Percentiles rank a stretch among this genome's conserved stretches.
phyloP scores from a whole-genome alignment of 2,888 invertebrate genomes.

The Euzophera pinguis region DNA sequence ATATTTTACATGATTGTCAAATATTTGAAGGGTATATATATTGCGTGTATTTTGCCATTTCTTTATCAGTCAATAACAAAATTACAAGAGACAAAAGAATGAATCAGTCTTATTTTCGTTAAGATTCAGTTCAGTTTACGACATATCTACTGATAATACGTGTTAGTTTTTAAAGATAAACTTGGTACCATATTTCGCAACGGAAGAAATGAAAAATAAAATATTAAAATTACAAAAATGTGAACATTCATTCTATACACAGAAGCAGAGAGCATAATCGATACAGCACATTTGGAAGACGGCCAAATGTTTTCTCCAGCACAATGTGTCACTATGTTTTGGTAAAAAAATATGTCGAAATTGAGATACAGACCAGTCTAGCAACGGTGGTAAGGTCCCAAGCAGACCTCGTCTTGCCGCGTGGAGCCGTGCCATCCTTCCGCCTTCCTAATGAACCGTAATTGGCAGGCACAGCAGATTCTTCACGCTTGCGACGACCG shows the following conservation, averaged over 20 bases:
- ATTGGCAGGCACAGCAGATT: slow-evolving; percentile 53
- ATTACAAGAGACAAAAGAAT: background rate
- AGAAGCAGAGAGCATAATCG: slow-evolving; percentile 61
- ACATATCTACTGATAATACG: slow-evolving; percentile 7
- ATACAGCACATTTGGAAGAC: slow-evolving; percentile 67
- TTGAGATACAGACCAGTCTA: slow-evolving; percentile 76
- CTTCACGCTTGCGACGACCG: slow-evolving; percentile 68
- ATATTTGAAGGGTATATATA: no score
- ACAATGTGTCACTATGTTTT: slow-evolving; percentile 30
- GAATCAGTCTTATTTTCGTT: slow-evolving; percentile 1
- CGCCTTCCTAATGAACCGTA: slow-evolving; percentile 77
- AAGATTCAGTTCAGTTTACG: background rate
- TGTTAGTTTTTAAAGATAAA: slow-evolving; percentile 2
- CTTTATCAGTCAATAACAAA: background rate
- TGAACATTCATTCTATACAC: slow-evolving; percentile 29
- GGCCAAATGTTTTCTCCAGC: slow-evolving; percentile 66
- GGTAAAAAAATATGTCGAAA: slow-evolving; percentile 19
- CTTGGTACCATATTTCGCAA: background rate
- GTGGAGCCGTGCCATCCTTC: slow-evolving; percentile 66
- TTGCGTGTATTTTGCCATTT: background rate
- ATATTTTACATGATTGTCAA: no score
- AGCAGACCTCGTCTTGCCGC: slow-evolving; percentile 76
- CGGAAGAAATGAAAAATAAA: background rate
- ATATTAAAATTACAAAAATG: background rate
- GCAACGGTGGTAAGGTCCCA: slow-evolving; percentile 81